These are phyloP conservation scores for Muntiacus reevesi DNA, from an alignment of 2,113 vertebrate genomes.

Conservation along the genomic window DNA sequence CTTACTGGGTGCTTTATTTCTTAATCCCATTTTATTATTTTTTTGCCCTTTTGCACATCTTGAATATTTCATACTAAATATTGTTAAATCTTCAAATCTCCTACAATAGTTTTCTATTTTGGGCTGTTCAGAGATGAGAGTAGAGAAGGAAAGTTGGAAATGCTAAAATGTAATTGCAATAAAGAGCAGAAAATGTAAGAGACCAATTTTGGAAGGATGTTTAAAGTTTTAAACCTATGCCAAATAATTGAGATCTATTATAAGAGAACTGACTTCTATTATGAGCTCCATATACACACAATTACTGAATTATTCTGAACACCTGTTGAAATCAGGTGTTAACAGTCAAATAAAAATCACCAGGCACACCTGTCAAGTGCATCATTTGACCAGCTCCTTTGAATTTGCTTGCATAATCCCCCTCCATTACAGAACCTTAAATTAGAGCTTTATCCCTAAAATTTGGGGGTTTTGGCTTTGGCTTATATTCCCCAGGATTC, in stretches of 20 bases:
- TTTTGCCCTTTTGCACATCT: not conserved
- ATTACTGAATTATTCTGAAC: not conserved
- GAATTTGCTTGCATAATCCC: not conserved
- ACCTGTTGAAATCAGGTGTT: not conserved
- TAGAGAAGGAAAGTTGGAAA: not conserved
- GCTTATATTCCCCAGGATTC: not conserved
- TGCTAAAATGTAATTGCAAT: constrained; percentile 26
- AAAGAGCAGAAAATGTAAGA: constrained; percentile 36
- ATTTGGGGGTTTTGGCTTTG: not conserved
- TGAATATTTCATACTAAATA: constrained; percentile 10
- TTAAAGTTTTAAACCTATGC: constrained; percentile 34
- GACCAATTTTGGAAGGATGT: constrained; percentile 10
- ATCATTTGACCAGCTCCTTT: not conserved
- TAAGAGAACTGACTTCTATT: not conserved
- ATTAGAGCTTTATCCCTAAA: not conserved
- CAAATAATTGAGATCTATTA: constrained; percentile 15
- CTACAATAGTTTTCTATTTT: constrained; percentile 42
- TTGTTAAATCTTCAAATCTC: not conserved
- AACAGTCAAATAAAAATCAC: not conserved
- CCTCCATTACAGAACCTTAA: not conserved
- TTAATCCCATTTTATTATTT: not conserved
- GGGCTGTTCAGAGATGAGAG: not conserved
- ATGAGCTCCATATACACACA: not conserved
- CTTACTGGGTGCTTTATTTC: not conserved
- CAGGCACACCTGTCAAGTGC: not conserved